A percentile compares a stretch with the other conserved stretches of the same genome.
phyloP scores from a whole-genome alignment of 2,888 invertebrate species.

The Cheilosia variabilis region DNA sequence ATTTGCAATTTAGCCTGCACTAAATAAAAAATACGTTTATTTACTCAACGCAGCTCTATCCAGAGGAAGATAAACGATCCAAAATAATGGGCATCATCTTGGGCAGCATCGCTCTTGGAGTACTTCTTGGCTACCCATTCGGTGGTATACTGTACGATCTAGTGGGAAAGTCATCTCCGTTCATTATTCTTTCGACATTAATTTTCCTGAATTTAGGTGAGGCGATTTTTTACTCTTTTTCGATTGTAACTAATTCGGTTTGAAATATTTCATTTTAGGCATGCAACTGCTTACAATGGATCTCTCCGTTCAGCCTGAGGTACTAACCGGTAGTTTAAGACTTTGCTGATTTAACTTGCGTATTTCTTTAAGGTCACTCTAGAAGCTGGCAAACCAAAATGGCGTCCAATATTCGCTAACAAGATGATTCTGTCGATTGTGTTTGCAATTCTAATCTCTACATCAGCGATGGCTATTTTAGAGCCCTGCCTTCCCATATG shows the following conservation, averaged over 20 bases:
- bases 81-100: constrained; percentile 92
- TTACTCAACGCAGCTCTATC: constrained; percentile 79
- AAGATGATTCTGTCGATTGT: constrained; percentile 87
- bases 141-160: constrained; percentile 91
- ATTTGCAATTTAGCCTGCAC: no score
- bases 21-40: no score
- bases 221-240: background rate
- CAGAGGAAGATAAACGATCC: constrained; percentile 84
- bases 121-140: constrained; percentile 92
- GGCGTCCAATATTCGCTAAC: constrained; percentile 86
- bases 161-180: constrained; percentile 90
- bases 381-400: constrained; percentile 82
- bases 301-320: constrained; percentile 81
- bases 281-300: constrained; percentile 82
- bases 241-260: background rate
- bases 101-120: constrained; percentile 92
- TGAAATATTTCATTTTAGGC: constrained; percentile 61
- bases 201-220: constrained; percentile 85
- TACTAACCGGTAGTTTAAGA: constrained; percentile 26
- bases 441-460: constrained; percentile 90
- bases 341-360: background rate
- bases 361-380: constrained; percentile 67
- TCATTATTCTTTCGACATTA: constrained; percentile 87
- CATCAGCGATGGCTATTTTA: constrained; percentile 92
- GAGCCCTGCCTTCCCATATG: constrained; percentile 94